Base-by-base conservation (phyloP, 2,888 invertebrate species). In the Habroteleia sp. region DNA sequence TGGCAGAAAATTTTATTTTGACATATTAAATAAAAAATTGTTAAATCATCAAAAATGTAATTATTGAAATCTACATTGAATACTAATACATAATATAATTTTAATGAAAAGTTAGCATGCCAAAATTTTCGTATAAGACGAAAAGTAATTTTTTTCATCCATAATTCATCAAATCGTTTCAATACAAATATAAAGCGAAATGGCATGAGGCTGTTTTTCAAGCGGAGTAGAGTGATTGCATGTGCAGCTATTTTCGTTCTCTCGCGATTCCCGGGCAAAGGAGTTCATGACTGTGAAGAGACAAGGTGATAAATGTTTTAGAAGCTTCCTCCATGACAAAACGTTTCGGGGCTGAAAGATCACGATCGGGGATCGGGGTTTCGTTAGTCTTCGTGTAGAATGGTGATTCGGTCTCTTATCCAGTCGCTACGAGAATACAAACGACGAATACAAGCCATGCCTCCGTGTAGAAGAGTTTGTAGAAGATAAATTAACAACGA, bases 401-500 rank as follows among this genome's bases (percentile, higher is more conserved):
- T 75, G 75, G 75, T 75, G 75, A 75, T 75, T 75, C 75, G 54
- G 75, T 75, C 75, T 75, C 75, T 75, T 75, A 75, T 75, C 75
- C 75, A 75, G 71, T 75, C 75, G 75, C 71, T 46, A 48, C 41
- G 31, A 56, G 75, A 75, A 75, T 75, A 75, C 71, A 75, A 75
- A 75, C 75, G 75, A 75, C 75, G 66, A 71, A 75, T 71, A 71
- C 71, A 62, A 71, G 66, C 62, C 71, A 25, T 44, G 52, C 60
- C 52, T 29, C 58, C 46, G 42, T 33, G 69, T 37, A 50, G 29
- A 58, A 69, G 74, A 75, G 54, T 75, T 75, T 71, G 60, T 35
- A 10, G 62, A 75, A 75, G 71, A 75, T 75, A 75, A 75, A 75
- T 75, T 75, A 75, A 75, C 75, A 75, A 75, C 65, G 71, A 66